Base-by-base conservation (phyloP, 2,888 invertebrate species). In the Pollenia amentaria region DNA sequence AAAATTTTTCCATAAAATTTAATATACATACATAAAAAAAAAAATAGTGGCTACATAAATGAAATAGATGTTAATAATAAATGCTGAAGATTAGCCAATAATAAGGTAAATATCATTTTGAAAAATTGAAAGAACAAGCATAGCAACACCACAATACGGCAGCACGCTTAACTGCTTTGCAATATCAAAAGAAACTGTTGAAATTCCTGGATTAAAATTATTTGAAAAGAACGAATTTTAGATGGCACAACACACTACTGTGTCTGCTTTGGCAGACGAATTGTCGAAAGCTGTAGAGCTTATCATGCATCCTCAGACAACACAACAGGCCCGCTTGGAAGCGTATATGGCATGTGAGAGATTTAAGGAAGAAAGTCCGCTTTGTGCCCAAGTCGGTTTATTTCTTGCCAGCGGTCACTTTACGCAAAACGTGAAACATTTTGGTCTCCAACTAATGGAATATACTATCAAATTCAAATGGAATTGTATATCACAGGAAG, bases 381-480 rank as follows among this genome's bases (percentile, higher is more conserved):
- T 97, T 88, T 98, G 98, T 94, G 97, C 97, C 7, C 97, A 97
- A 92, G 97, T 92, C 1, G 98, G 98, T 0, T 94, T 98, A 1
- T 95, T 96, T 88, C 93, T 98, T 88, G 97, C 97, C 60, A 96
- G 96, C 89, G 96, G 95, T 60, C 96, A 96, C 87, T 96, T 96
- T 91, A 96, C 96, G 10, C 95, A 96, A 51, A 95, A 97, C 80
- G 96, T 97, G 0, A 95, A 97, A 79, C 98, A 98, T 92, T 98
- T 98, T 94, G 99, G 98, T 0, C 94, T 99, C 0, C 98, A 98
- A 90, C 94, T 99, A 0, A 96, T 99, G 95, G 98, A 99, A 92
- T 97, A 98, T 91, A 97, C 97, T 75, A 97, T 98, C 42, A 98
- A 98, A 94, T 98, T 97, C 91, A 95, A 97, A 84, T 99, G 98